Base-by-base conservation (phyloP, 1,140 invertebrate genomes). In the Orius laevigatus region DNA sequence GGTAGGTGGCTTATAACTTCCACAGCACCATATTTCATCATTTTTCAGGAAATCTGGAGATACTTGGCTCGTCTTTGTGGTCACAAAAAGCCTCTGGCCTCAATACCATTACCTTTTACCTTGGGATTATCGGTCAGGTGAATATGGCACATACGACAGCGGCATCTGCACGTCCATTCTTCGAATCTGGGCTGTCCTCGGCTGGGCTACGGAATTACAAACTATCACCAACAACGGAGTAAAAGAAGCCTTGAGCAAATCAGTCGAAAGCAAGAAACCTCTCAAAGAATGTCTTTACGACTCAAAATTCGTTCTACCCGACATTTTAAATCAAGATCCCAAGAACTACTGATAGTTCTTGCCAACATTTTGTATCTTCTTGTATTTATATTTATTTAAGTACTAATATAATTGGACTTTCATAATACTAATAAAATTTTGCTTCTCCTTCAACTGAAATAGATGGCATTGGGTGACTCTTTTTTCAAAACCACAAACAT, bases 101-200 rank as follows among this genome's bases (percentile, higher is more conserved):
- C 75, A 79, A 45, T 87, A 84, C 53, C 83, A 87, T 55, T 85
- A 87, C 52, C 55, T 83, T 2, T 57, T 81, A 2, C 77, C 81
- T 0, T 75, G 74, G 65, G 83, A 87, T 52, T 86, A 81, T 61
- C 79, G 81, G 57, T 76, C 70, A 11, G 76, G 76, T 6, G 84
- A 87, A 64, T 85, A 72, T 48, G 82, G 83, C 1, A 70, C 70
- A 25, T 87, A 87, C 56, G 72, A 73, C 9, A 60, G 57, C 0
- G 81, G 79, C 1, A 76, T 66, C 38, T 69, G 69, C 0, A 74
- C 78, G 0, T 67, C 72, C 1, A 70, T 82, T 46, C 76, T 86
- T 11, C 70, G 76, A 11, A 67, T 81, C 0, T 81, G 70, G 56
- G 72, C 73, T 0, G 74, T 76, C 0, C 55, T 85, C 2, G 76